Percentiles rank a stretch among this genome's conserved stretches.
These are phyloP conservation scores for Piezodorus guildinii DNA, from an alignment of 1,140 invertebrate species.

Conservation along the genomic window DNA sequence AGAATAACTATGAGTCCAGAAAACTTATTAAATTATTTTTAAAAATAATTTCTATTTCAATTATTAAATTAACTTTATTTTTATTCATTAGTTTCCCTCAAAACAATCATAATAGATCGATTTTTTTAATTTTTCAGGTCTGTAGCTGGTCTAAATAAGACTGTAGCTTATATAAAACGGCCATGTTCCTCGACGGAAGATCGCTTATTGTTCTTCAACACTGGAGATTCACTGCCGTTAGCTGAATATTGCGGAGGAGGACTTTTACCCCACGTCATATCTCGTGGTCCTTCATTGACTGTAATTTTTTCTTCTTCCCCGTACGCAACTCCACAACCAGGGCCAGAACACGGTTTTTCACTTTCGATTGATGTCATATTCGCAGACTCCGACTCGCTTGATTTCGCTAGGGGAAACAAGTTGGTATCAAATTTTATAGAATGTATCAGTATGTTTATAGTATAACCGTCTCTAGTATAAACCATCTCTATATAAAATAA, in stretches of 20 bases:
- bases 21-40: too few species aligned
- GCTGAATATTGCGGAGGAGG: constrained; percentile 78
- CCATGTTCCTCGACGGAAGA: constrained; percentile 43
- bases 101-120: too few species aligned
- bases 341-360: constrained; percentile 40
- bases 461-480: too few species aligned
- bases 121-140: background rate
- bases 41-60: too few species aligned
- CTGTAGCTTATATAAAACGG: constrained; percentile 41
- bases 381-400: constrained; percentile 65
- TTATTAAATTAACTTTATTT: too few species aligned
- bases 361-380: constrained; percentile 78
- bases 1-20: too few species aligned
- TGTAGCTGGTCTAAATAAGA: constrained; percentile 14
- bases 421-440: background rate
- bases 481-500: too few species aligned
- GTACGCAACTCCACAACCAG: constrained; percentile 28
- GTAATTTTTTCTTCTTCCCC: constrained; percentile 52
- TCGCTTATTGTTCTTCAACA: constrained; percentile 73
- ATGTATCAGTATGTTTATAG: too few species aligned
- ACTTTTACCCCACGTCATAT: constrained; percentile 60
- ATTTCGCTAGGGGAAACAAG: constrained; percentile 44
- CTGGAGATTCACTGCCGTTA: constrained; percentile 52
- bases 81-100: too few species aligned
- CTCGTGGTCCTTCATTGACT: constrained; percentile 66